Evolutionary conservation across 2,888 invertebrate species (phyloP), one percentile per base, ranked within the genome.

Genomic region (Euzophera pinguis): DNA sequence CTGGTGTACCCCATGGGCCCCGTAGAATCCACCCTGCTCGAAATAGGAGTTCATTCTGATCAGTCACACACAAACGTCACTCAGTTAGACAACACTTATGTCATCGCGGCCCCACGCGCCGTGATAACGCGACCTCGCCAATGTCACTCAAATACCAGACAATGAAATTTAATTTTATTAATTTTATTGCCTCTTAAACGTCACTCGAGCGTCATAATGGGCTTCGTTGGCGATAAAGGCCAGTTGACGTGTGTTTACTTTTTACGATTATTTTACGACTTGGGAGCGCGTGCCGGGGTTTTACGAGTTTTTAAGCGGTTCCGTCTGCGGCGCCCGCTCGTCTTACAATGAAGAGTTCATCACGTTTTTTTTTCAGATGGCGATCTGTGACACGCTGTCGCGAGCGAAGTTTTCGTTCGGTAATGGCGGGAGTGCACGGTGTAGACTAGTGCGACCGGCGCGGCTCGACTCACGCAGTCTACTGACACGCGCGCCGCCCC

Each of bases 1-100:
- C 91, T 97, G 95, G 91, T 96, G 95, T 71, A 89, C 89, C 79
- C 97, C 97, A 87, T 97, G 96, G 75, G 95, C 93, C 77, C 97
- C 97, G 92, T 98, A 97, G 92, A 98, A 98, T 88, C 97, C 97
- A 87, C 95, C 95, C 92, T 97, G 97, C 92, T 97, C 97, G 88
- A 97, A 98, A 89, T 97, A 98, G 83, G 97, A 97, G 95, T 97
- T 97, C 97, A 97, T 97, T 86, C 85, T 93, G 84, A 76, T 75
- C 71, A 69, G 77, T 87, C 86, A 83, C 84, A 69, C 82, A 83
- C 85, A 66, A 80, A 80, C 85, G 84, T 84, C 87, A 88, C 87
- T 82, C 69, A 74, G 78, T 78, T 68, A 73, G 77, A 71, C 67
- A 82, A 75, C 86, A 83, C 87, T 87, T 89, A 89, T 89, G 89